Conservation (phyloP, 2,888 invertebrate species). For the Tromatobia lineatoria region DNA sequence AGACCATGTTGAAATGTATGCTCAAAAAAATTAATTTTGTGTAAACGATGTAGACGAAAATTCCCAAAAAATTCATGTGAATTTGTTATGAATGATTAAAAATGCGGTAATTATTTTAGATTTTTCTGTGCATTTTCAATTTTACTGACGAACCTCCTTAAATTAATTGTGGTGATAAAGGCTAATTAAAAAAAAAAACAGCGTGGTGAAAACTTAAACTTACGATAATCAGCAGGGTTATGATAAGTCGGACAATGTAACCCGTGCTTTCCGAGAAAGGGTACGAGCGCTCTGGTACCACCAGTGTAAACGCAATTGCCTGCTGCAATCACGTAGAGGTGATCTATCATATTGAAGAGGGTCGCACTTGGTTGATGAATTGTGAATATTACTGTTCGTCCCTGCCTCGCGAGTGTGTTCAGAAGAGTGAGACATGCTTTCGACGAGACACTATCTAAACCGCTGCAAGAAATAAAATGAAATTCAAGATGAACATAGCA, state of each 20-base stretch:
- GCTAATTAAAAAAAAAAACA: no score
- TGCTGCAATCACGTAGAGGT: constrained; percentile 93
- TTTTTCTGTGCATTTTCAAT: no score
- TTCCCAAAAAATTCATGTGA: no score
- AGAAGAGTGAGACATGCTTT: constrained; percentile 93
- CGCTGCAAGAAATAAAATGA: constrained; percentile 86
- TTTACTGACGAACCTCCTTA: no score
- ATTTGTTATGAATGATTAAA: no score
- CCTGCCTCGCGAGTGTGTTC: constrained; percentile 93
- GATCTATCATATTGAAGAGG: constrained; percentile 95
- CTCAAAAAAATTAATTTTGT: no score
- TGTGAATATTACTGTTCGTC: constrained; percentile 94
- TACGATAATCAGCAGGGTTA: constrained; percentile 96
- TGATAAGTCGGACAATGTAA: constrained; percentile 95
- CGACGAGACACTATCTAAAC: constrained; percentile 93
- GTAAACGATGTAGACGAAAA: no score
- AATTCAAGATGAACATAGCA: not conserved
- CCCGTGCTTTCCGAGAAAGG: constrained; percentile 90
- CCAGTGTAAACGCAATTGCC: constrained; percentile 94
- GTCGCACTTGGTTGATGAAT: constrained; percentile 97
- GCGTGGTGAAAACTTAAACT: constrained; percentile 82
- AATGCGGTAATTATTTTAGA: no score
- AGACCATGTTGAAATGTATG: no score
- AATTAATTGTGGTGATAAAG: no score
- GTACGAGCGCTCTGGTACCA: constrained; percentile 90